These are phyloP conservation scores for Ochotona princeps DNA, from an alignment of 2,113 vertebrate species.

Conservation along the genomic window DNA sequence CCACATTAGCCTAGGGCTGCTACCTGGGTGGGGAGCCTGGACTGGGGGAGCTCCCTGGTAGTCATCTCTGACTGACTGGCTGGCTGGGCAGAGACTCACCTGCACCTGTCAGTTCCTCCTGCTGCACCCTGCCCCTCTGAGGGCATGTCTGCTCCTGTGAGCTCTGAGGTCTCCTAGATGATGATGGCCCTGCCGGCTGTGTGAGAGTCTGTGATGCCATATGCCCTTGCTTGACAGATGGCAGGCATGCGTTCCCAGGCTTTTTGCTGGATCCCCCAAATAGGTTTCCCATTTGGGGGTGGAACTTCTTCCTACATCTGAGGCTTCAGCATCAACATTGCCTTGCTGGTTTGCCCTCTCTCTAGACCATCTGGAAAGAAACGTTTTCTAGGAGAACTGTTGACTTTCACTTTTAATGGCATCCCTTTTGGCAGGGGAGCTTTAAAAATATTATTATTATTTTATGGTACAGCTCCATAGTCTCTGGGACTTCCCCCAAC, in stretches of 20 bases:
- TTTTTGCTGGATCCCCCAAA: conserved; percentile 60
- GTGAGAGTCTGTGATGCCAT: conserved; percentile 39
- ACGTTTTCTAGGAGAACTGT: neutral
- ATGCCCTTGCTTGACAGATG: neutral
- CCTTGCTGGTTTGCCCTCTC: neutral
- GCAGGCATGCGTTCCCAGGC: neutral
- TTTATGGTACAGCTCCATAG: too few species aligned
- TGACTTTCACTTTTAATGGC: neutral
- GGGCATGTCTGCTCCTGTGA: conserved; percentile 38
- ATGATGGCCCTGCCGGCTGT: neutral
- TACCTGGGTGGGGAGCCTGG: neutral
- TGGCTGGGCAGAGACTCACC: neutral
- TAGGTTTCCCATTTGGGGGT: neutral
- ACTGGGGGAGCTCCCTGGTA: too few species aligned
- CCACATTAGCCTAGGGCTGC: neutral
- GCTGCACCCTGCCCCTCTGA: neutral
- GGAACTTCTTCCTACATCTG: neutral
- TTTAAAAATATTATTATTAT: too few species aligned
- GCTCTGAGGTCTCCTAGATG: conserved; percentile 38
- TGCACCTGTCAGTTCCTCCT: neutral
- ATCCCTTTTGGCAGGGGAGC: too few species aligned
- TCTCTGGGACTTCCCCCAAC: too few species aligned
- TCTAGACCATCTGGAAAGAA: neutral
- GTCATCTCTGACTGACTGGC: neutral
- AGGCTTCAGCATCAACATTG: neutral